Percentiles rank a stretch among this genome's conserved stretches.
Evolutionary conservation across 2,113 vertebrate genomes (phyloP).

Genomic region (Dromaius novaehollandiae): DNA sequence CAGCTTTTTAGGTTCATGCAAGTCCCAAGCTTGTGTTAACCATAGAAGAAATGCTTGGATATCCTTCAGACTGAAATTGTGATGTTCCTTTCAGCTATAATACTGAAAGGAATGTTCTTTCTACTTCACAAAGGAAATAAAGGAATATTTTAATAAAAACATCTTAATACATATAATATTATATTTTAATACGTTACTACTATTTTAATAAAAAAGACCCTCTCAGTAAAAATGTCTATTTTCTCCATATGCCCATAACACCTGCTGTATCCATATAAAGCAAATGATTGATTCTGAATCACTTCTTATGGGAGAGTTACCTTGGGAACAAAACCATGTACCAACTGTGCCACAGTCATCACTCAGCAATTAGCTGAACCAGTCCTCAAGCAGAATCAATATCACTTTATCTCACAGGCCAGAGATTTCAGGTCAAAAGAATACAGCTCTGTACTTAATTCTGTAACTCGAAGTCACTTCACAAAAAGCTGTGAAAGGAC

Average conservation of each 20-base stretch:
- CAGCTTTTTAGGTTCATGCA: not conserved
- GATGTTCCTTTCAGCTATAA: not conserved
- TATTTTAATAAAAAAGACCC: constrained; percentile 33
- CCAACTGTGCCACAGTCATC: constrained; percentile 18
- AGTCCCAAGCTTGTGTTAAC: not conserved
- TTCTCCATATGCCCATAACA: not conserved
- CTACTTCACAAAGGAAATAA: not conserved
- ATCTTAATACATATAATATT: not conserved
- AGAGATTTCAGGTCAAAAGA: constrained; percentile 24
- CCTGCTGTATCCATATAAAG: not conserved
- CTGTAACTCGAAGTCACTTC: not conserved
- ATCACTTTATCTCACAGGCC: constrained; percentile 17
- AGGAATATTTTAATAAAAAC: constrained; percentile 36
- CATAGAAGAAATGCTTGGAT: not conserved
- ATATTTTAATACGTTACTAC: not conserved
- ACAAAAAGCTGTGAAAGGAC: not conserved
- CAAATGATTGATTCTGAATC: not conserved
- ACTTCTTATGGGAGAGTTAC: constrained; percentile 3
- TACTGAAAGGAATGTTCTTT: not conserved
- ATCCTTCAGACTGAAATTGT: not conserved
- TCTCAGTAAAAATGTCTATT: not conserved
- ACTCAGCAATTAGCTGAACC: constrained; percentile 39
- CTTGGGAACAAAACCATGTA: constrained; percentile 22
- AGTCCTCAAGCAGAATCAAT: constrained; percentile 17
- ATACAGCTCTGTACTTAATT: not conserved